Base-by-base conservation (phyloP, 2,113 vertebrate species). In the Atractosteus spatula region DNA sequence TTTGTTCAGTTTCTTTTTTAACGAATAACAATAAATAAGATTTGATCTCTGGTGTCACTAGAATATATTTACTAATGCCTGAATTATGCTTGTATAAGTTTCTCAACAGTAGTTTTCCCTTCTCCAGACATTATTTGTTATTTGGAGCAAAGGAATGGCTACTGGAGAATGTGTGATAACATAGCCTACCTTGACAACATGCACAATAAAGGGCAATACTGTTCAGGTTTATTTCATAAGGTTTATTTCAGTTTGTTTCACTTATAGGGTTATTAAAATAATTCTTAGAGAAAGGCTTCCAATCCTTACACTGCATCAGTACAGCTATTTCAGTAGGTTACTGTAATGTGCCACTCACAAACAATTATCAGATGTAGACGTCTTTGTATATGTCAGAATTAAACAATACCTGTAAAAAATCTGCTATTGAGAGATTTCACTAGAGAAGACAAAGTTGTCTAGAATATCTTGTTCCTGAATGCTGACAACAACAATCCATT, bases 111-210 rank as follows among this genome's bases (percentile, higher is more conserved):
- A 51, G 42, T 11, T 41, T 44, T 41, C 63, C 63, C 29, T 43
- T 66, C 17, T 55, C 16, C 16, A 10, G 66, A 45, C 66, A 47
- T 7, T 16, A 43, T n/a, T n/a, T n/a, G 55, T 41, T 17, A 51
- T 68, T 68, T 44, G 62, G n/a, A 63, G 3, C 7, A 42, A 41
- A 66, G 64, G 45, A 29, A 16, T 13, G 14, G 16, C 3, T 4
- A 14, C 44, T 70, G 44, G 73, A 67, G 68, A 73, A 63, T 70
- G 76, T 68, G 65, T 61, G 74, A 71, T 68, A 62, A 67, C 42
- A 71, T 12, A 67, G 51, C 47, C 47, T 41, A 42, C 17, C 66
- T 16, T 55, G 16, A 41, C 66, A 47, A 67, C 11, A 76, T 45
- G 45, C 57, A 76, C 70, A 70, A 51, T 56, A 69, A 71, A 62